These are phyloP conservation scores for Leptinotarsa juncta DNA, from an alignment of 2,888 invertebrate species.

Conservation along the genomic window DNA sequence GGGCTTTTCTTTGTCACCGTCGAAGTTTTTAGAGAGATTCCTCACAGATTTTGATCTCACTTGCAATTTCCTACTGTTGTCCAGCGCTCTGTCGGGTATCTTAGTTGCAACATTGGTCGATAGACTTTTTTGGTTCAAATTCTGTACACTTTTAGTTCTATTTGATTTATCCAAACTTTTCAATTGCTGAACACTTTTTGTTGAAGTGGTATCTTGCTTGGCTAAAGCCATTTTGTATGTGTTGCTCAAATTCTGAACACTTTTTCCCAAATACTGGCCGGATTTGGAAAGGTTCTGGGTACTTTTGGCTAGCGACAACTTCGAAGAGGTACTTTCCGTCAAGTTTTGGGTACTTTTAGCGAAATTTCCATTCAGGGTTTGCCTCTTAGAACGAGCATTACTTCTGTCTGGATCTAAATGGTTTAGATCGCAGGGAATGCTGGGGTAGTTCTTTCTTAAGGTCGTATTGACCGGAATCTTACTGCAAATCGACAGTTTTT, in stretches of 20 bases:
- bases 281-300: slow-evolving; percentile 45
- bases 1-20: slow-evolving; percentile 3
- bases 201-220: slow-evolving; percentile 35
- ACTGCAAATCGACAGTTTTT: slow-evolving; percentile 51
- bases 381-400: slow-evolving; percentile 44
- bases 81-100: background rate
- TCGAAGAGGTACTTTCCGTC: slow-evolving; percentile 10
- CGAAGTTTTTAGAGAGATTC: slow-evolving; percentile 26
- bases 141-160: slow-evolving; percentile 42
- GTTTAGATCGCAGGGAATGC: slow-evolving; percentile 65
- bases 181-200: slow-evolving; percentile 32
- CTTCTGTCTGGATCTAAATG: slow-evolving; percentile 55
- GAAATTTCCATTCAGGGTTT: slow-evolving; percentile 31
- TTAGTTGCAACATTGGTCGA: slow-evolving; percentile 6
- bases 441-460: slow-evolving; percentile 60
- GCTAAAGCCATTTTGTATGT: slow-evolving; percentile 32
- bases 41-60: slow-evolving; percentile 18
- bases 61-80: background rate
- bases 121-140: slow-evolving; percentile 20
- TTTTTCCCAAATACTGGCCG: slow-evolving; percentile 47
- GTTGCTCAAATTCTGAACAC: slow-evolving; percentile 24
- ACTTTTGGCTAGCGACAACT: slow-evolving; percentile 39
- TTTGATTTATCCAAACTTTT: slow-evolving; percentile 24
- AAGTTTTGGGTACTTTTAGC: slow-evolving; percentile 48
- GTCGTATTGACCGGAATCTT: slow-evolving; percentile 61